Evolutionary conservation across 1,140 invertebrate species (phyloP).

Genomic region (Drosophila subobscura): DNA sequence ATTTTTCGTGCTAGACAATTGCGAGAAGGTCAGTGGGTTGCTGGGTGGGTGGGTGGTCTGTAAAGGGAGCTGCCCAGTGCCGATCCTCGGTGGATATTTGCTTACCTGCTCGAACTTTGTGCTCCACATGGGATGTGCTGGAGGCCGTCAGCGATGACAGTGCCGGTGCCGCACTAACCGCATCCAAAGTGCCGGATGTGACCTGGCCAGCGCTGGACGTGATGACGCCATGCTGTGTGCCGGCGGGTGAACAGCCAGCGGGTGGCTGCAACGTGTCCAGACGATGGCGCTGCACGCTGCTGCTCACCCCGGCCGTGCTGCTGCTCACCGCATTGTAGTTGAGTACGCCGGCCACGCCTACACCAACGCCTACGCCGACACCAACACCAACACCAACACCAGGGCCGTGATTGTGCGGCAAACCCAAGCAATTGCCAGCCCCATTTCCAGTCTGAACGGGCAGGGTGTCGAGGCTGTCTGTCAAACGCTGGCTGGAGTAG

Average conservation of each 20-base stretch:
- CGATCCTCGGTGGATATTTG: not conserved
- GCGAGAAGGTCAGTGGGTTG: constrained; percentile 76
- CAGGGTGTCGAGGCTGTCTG: constrained; percentile 75
- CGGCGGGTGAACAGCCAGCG: constrained; percentile 71
- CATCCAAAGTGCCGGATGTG: constrained; percentile 46
- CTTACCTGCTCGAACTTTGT: constrained; percentile 74
- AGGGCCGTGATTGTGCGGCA: constrained; percentile 64
- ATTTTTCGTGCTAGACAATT: constrained; percentile 67
- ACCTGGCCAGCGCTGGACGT: constrained; percentile 70
- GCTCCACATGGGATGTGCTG: constrained; percentile 64
- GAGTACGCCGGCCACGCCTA: constrained; percentile 60
- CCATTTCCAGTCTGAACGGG: constrained; percentile 71
- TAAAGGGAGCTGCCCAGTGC: too few species aligned
- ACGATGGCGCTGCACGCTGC: constrained; percentile 69
- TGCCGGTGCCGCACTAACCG: constrained; percentile 53
- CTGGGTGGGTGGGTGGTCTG: not conserved
- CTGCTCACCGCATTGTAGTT: constrained; percentile 80
- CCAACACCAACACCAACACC: constrained; percentile 43
- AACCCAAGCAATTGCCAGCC: constrained; percentile 68
- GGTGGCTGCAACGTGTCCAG: constrained; percentile 74
- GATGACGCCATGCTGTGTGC: constrained; percentile 76
- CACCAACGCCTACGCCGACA: constrained; percentile 51
- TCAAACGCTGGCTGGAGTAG: constrained; percentile 78
- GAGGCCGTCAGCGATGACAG: constrained; percentile 48
- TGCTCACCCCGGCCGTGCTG: constrained; percentile 64